Base-by-base conservation (phyloP, 2,113 vertebrate genomes). In the Megaleporinus macrocephalus region DNA sequence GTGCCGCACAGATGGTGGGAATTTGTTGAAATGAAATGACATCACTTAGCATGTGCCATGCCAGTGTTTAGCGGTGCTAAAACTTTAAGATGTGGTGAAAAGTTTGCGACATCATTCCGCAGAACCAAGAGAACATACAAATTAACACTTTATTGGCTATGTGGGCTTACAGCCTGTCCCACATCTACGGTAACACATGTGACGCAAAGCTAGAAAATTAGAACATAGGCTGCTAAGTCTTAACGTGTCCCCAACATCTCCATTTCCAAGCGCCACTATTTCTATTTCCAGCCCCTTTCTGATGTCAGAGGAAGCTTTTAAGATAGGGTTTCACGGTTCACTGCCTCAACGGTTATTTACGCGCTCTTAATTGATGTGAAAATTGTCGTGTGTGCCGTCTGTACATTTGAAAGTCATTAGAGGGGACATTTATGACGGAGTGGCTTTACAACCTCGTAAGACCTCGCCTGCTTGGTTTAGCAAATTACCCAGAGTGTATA, bases 351-450 rank as follows among this genome's bases (percentile, higher is more conserved):
- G 41, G 75, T 85, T 89, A 87, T 91, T 93, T 88, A 88, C 86
- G 87, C 87, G 83, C 84, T 86, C 88, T 87, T 89, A 85, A 89
- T 82, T 83, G 83, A 90, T 91, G 88, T 87, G 86, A 90, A 91
- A 93, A 90, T 90, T 85, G 83, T 78, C 80, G 79, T 88, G 85
- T 86, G 88, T 89, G 87, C 84, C 89, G 86, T 73, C 22, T 27
- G 76, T 73, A 86, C 87, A 91, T 91, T 90, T 90, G 88, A 88
- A 89, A 92, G 74, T 62, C 79, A 91, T 93, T 92, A 89, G 68
- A 71, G 78, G 59, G 53, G 47, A 87, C 86, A 86, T 33, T 76
- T 85, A 84, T 49, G 87, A 88, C 78, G 74, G 86, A 84, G 86
- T 83, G 81, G 85, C 86, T 91, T 90, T 87, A 85, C 80, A 86